Conservation (phyloP, 1,140 invertebrate genomes). For the Drosophila pruinosa region DNA sequence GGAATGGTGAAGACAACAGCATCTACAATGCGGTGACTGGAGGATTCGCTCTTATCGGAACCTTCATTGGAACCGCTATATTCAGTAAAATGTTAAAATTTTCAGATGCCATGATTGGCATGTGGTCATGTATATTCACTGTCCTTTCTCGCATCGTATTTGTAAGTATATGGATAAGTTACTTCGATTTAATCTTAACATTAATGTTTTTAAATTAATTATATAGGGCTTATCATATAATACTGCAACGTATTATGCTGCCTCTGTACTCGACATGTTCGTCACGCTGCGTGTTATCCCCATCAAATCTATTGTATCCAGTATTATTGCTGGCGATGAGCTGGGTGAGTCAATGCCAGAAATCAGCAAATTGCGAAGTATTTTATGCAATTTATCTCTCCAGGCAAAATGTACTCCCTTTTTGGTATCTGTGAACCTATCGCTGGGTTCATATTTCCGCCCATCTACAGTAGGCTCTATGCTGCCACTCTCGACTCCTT, state of each 20-base stretch:
- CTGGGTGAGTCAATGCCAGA: constrained; percentile 55
- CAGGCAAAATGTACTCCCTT: constrained; percentile 82
- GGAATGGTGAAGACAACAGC: constrained; percentile 79
- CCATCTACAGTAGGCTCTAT: constrained; percentile 74
- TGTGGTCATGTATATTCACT: constrained; percentile 67
- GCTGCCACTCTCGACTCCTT: constrained; percentile 67
- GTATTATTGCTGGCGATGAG: constrained; percentile 75
- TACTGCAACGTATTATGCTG: constrained; percentile 70
- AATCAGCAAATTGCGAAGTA: background rate
- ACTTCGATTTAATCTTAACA: background rate
- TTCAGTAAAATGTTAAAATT: constrained; percentile 77
- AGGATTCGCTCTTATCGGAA: constrained; percentile 62
- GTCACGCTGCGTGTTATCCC: constrained; percentile 74
- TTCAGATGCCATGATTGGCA: constrained; percentile 72
- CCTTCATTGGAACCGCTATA: constrained; percentile 76
- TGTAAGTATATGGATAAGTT: constrained; percentile 44
- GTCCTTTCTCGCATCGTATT: constrained; percentile 65
- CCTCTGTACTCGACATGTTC: constrained; percentile 76
- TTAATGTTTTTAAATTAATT: no score
- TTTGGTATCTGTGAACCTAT: constrained; percentile 80
- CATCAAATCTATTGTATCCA: constrained; percentile 79
- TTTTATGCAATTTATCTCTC: background rate
- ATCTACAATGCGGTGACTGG: constrained; percentile 67
- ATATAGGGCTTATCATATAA: constrained; percentile 62
- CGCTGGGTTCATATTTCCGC: constrained; percentile 74